Evolutionary conservation across 2,797 vertebrate species (phyloP), one percentile per base, ranked within the genome.

Genomic region (Rallus crepitans): DNA sequence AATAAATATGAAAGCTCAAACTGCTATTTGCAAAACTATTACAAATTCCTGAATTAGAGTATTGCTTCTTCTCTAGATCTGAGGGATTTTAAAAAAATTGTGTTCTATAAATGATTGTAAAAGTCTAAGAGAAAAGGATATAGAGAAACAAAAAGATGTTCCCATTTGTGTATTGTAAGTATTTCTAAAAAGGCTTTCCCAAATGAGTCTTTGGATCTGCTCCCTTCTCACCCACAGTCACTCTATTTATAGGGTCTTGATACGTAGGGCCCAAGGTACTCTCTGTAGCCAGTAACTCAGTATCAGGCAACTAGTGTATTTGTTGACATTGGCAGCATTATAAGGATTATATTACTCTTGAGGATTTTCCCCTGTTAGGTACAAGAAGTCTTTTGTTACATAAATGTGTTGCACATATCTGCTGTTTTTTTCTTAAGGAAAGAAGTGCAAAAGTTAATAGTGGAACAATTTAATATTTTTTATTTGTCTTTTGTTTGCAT

Each of bases 311-410:
- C 39, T 82, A 72, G 37, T 20, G 5, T 17, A 37, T 57, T 80
- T 94, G 83, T 93, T 95, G 88, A 89, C 37, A 47, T 23, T 95
- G 86, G 81, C 92, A 90, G 24, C 13, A 4, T 94, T 84, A 2
- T 45, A 45, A 76, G 59, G 79, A 59, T 85, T 82, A 17, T 25
- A 45, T 63, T 82, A 59, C 66, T 76, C 81, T 70, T 73, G 75
- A 89, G 87, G 20, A 70, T 82, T 94, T 95, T 86, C 35, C 55
- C 15, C 21, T 82, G 15, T 71, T 87, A 82, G 39, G 33, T 82
- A 87, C 35, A 96, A 82, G n/a, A 69, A 40, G 35, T 47, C 56
- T 92, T 89, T 63, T 89, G 39, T 94, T 93, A 59, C 25, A 40
- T 69, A 55, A 93, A 90, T 47, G 30, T 59, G 27, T 93, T 89